Conservation (phyloP, 2,797 vertebrate species). For the Balearica regulorum region DNA sequence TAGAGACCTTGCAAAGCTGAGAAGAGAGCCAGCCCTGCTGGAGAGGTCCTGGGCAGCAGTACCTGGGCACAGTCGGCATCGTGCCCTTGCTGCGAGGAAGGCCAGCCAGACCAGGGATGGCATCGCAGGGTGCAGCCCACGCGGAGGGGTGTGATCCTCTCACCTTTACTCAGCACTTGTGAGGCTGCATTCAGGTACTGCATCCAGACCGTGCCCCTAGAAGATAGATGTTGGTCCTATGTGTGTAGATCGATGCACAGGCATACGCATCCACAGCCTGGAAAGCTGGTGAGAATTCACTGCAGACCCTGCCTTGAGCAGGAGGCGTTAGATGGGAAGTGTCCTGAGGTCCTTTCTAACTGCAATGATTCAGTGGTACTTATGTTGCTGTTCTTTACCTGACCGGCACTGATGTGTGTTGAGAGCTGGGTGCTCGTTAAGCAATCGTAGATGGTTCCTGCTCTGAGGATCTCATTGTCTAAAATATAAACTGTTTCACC, state of each 20-base stretch:
- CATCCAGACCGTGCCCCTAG: not conserved
- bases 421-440: not conserved
- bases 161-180: not conserved
- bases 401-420: not conserved
- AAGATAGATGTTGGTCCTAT: not conserved
- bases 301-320: not conserved
- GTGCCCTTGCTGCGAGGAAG: accelerated
- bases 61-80: not conserved
- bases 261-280: accelerated
- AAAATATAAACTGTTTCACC: not conserved
- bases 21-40: not conserved
- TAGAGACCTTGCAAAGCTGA: not conserved
- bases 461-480: not conserved
- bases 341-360: not conserved
- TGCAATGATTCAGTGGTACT: accelerated
- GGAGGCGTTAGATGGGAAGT: not conserved
- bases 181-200: not conserved
- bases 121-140: not conserved
- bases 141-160: not conserved
- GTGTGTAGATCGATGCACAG: accelerated
- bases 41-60: not conserved
- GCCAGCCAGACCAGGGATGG: not conserved
- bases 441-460: not conserved
- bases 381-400: not conserved
- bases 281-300: not conserved